These are phyloP conservation scores for Hepsetus odoe DNA, from an alignment of 2,113 vertebrate species.

Conservation along the genomic window DNA sequence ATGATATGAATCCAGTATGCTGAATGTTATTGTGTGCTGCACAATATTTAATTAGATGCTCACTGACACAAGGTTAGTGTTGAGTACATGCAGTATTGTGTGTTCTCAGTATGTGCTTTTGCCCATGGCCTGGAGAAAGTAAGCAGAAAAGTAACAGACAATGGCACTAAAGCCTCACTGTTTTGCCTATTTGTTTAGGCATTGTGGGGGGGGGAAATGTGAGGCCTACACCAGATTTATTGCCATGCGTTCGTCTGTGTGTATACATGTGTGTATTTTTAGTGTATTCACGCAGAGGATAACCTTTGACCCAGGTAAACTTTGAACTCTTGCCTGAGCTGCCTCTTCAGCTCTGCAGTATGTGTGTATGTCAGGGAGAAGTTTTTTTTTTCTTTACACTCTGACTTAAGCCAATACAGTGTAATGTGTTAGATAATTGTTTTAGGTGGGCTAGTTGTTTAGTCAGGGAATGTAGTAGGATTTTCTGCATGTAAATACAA, in stretches of 20 bases:
- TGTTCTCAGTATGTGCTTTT: slow-evolving; percentile 31
- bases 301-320: slow-evolving; percentile 54
- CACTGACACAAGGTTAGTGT: slow-evolving; percentile 22
- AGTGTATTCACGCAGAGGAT: slow-evolving; percentile 45
- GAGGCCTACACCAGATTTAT: slow-evolving; percentile 30
- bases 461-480: slow-evolving; percentile 55
- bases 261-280: slow-evolving; percentile 61
- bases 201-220: slow-evolving; percentile 30
- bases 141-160: slow-evolving; percentile 30
- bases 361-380: slow-evolving; percentile 26
- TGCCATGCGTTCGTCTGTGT: slow-evolving; percentile 41
- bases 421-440: slow-evolving; percentile 55
- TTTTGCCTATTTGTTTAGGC: slow-evolving; percentile 38
- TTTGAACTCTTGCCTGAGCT: slow-evolving; percentile 43
- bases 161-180: slow-evolving; percentile 54
- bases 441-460: slow-evolving; percentile 55
- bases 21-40: not conserved
- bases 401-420: slow-evolving; percentile 50
- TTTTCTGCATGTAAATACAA: slow-evolving; percentile 58
- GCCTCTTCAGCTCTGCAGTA: slow-evolving; percentile 36
- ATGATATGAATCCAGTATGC: not conserved
- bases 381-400: slow-evolving; percentile 46
- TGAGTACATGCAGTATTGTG: slow-evolving; percentile 11
- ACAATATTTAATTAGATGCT: not conserved
- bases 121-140: slow-evolving; percentile 5